These are phyloP conservation scores for Cosmia pyralina DNA, from an alignment of 2,888 invertebrate species.

Conservation along the genomic window DNA sequence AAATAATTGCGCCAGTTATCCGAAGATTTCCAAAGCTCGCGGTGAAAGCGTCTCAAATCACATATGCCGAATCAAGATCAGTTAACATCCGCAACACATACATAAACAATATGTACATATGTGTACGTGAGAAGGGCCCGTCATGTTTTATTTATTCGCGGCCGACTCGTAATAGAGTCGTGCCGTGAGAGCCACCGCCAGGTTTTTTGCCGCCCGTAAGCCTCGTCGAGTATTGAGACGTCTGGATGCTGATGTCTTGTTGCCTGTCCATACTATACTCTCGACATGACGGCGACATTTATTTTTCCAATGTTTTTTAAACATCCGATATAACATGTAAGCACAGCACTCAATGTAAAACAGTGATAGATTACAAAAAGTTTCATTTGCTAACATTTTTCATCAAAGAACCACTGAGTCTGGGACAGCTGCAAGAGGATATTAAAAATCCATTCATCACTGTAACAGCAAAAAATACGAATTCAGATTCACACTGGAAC, in stretches of 20 bases:
- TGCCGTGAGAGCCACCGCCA: conserved; percentile 88
- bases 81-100: conserved; percentile 84
- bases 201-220: conserved; percentile 87
- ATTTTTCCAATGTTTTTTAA: conserved; percentile 80
- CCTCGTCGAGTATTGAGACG: conserved; percentile 87
- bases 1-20: conserved; percentile 70
- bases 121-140: conserved; percentile 88
- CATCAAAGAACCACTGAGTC: conserved; percentile 72
- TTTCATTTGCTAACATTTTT: conserved; percentile 75
- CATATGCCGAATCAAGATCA: conserved; percentile 85
- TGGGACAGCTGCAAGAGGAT: conserved; percentile 85
- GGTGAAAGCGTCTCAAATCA: conserved; percentile 86
- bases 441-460: conserved; percentile 89
- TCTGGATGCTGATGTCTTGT: conserved; percentile 89
- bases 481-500: conserved; percentile 88
- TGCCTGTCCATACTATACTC: conserved; percentile 85
- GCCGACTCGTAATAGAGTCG: conserved; percentile 89
- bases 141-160: conserved; percentile 90
- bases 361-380: conserved; percentile 68
- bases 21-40: conserved; percentile 68
- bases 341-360: conserved; percentile 53
- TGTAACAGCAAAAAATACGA: conserved; percentile 85
- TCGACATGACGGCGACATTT: conserved; percentile 86
- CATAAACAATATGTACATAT: conserved; percentile 79
- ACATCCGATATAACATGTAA: conserved; percentile 60